These are phyloP conservation scores for Drosophila pseudoananassae DNA, from an alignment of 1,140 invertebrate genomes.

Conservation along the genomic window DNA sequence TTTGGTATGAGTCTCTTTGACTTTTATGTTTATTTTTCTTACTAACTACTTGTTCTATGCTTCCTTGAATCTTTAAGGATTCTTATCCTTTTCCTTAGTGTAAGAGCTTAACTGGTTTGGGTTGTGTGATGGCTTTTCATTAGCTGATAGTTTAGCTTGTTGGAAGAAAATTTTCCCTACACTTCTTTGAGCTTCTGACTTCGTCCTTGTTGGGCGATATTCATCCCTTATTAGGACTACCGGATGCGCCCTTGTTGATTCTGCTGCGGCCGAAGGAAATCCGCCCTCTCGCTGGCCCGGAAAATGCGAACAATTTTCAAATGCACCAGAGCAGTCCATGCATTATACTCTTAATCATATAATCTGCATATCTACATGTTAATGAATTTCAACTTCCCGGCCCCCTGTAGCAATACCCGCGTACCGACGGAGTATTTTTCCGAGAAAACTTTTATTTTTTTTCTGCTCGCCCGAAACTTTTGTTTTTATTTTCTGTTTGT, in stretches of 20 bases:
- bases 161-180: neutral
- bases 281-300: neutral
- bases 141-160: constrained; percentile 67
- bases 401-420: neutral
- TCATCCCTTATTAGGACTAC: constrained; percentile 15
- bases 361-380: constrained; percentile 82
- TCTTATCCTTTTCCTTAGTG: neutral
- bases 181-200: neutral
- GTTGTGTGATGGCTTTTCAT: constrained; percentile 48
- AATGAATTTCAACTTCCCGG: constrained; percentile 47
- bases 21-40: too few species aligned
- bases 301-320: constrained; percentile 1
- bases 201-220: neutral
- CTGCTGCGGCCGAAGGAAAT: constrained; percentile 3
- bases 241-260: neutral
- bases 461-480: constrained; percentile 13
- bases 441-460: neutral
- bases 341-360: constrained; percentile 70
- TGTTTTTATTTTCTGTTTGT: constrained; percentile 38
- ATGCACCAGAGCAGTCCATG: neutral
- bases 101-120: neutral
- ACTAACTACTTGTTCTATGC: too few species aligned
- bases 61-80: neutral
- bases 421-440: neutral
- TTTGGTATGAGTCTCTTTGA: too few species aligned